Conservation (phyloP, 2,888 invertebrate genomes). For the Anoncus sp. region DNA sequence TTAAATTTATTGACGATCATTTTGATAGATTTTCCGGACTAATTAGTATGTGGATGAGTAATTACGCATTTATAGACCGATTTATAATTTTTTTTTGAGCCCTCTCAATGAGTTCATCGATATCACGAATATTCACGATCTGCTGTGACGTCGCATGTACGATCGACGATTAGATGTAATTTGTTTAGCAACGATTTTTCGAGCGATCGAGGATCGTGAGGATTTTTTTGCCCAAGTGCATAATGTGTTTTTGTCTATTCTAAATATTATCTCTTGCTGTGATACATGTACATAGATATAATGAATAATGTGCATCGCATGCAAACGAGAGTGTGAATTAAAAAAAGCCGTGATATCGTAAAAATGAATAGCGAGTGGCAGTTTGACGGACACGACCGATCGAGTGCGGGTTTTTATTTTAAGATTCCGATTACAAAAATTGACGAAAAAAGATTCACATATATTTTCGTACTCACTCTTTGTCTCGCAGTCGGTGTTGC, state of each 20-base stretch:
- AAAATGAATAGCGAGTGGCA: constrained; percentile 17
- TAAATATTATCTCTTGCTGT: constrained; percentile 31
- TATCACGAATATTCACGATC: constrained; percentile 33
- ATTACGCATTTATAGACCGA: not conserved
- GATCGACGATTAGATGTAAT: constrained; percentile 36
- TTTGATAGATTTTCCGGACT: not conserved
- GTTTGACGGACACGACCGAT: constrained; percentile 56
- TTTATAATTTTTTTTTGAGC: not conserved
- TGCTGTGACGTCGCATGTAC: constrained; percentile 63
- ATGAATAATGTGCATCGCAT: constrained; percentile 52
- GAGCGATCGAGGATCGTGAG: constrained; percentile 30
- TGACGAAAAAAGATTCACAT: not conserved
- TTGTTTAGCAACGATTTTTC: constrained; percentile 28
- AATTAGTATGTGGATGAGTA: not conserved
- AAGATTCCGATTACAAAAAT: constrained; percentile 16
- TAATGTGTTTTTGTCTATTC: constrained; percentile 38
- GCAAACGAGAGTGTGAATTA: constrained; percentile 48
- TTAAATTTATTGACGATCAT: constrained; percentile 1
- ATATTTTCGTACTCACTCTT: constrained; percentile 65
- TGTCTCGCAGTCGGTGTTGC: constrained; percentile 56
- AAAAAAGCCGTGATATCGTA: constrained; percentile 44
- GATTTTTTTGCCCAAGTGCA: constrained; percentile 28
- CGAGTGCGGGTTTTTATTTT: constrained; percentile 51
- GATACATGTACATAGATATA: too few species aligned
- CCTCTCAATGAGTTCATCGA: not conserved